These are phyloP conservation scores for Naso thynnoides DNA, from an alignment of 2,797 vertebrate species.

Conservation along the genomic window DNA sequence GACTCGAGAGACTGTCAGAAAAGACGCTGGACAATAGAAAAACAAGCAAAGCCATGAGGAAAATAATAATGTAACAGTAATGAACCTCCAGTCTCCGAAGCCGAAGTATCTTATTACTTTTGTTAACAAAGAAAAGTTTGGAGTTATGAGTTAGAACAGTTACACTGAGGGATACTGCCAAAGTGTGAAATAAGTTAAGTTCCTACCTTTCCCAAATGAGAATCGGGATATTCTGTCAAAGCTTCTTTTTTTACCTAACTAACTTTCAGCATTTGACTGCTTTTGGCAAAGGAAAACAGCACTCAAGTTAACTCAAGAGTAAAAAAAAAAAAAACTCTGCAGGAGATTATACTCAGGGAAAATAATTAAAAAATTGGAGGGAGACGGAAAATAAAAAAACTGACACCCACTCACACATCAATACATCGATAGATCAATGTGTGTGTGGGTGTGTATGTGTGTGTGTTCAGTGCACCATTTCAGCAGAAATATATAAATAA, in stretches of 20 bases:
- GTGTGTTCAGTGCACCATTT: slow-evolving; percentile 61
- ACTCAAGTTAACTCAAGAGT: slow-evolving; percentile 75
- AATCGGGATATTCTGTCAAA: slow-evolving; percentile 75
- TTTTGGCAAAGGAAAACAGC: slow-evolving; percentile 77
- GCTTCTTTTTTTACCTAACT: slow-evolving; percentile 63
- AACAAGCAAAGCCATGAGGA: slow-evolving; percentile 47
- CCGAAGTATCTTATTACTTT: slow-evolving; percentile 58
- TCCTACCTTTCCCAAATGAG: slow-evolving; percentile 76
- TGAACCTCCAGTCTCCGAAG: slow-evolving; percentile 53
- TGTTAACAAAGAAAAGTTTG: slow-evolving; percentile 70
- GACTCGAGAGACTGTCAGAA: slow-evolving; percentile 40
- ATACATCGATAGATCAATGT: slow-evolving; percentile 83
- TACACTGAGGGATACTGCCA: slow-evolving; percentile 60
- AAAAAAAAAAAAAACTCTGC: slow-evolving; percentile 64
- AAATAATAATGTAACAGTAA: slow-evolving; percentile 58
- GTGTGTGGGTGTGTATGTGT: slow-evolving; percentile 39
- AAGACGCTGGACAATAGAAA: slow-evolving; percentile 56
- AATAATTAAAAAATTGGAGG: slow-evolving; percentile 78
- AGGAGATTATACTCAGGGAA: slow-evolving; percentile 77
- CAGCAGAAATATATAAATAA: slow-evolving; percentile 84
- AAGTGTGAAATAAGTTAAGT: slow-evolving; percentile 65
- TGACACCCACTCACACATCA: slow-evolving; percentile 80
- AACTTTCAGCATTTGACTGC: slow-evolving; percentile 77
- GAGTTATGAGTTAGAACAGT: slow-evolving; percentile 62
- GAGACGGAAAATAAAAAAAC: slow-evolving; percentile 64